A percentile compares a stretch with the other conserved stretches of the same genome.
phyloP scores from a whole-genome alignment of 2,797 vertebrate species.

The Acanthurus leucopareius region DNA sequence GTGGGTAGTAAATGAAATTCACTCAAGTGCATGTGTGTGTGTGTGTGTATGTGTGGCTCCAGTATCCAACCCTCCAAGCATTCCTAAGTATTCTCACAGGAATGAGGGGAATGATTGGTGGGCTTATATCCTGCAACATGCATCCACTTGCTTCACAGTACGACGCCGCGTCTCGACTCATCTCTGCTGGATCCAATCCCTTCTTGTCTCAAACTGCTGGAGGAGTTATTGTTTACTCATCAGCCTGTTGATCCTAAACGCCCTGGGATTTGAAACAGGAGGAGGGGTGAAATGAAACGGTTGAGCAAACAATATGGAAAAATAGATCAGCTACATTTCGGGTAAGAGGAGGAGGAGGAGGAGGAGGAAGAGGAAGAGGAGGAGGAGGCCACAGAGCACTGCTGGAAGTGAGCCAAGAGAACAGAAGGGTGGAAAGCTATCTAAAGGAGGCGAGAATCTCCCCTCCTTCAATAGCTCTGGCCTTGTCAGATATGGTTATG shows the following conservation, averaged over 20 bases:
- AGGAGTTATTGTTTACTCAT: slow-evolving; percentile 57
- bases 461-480: slow-evolving; percentile 72
- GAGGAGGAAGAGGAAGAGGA: slow-evolving; percentile 24
- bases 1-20: slow-evolving; percentile 68
- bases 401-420: slow-evolving; percentile 64
- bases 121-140: slow-evolving; percentile 45
- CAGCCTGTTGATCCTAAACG: slow-evolving; percentile 57
- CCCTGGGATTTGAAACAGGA: slow-evolving; percentile 21
- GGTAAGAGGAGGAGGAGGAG: not conserved
- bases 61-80: slow-evolving; percentile 41
- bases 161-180: slow-evolving; percentile 31
- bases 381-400: slow-evolving; percentile 33
- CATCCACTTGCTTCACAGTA: slow-evolving; percentile 40
- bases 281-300: slow-evolving; percentile 24
- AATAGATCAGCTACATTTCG: slow-evolving; percentile 40
- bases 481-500: slow-evolving; percentile 83
- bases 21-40: slow-evolving; percentile 47
- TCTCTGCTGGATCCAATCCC: slow-evolving; percentile 27
- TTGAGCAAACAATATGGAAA: slow-evolving; percentile 51
- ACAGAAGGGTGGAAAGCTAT: slow-evolving; percentile 70
- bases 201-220: slow-evolving; percentile 27
- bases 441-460: slow-evolving; percentile 65
- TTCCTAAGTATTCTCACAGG: slow-evolving; percentile 57
- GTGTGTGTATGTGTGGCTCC: slow-evolving; percentile 19
- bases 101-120: slow-evolving; percentile 51